phyloP scores from a whole-genome alignment of 2,888 invertebrate species.

The Drosophila prolongata region DNA sequence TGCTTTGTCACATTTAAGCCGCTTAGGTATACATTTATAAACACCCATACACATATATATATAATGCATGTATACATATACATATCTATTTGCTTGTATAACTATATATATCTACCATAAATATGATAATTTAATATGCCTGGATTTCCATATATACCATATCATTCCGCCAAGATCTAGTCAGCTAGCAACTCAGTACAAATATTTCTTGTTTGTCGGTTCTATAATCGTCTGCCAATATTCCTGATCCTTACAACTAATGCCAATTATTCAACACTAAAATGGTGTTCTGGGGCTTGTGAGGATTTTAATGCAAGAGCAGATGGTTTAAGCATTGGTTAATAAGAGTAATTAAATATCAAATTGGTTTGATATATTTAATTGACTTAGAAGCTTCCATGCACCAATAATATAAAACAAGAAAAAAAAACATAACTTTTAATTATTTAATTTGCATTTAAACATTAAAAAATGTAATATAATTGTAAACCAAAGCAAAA shows the following conservation, averaged over 20 bases:
- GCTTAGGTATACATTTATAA: conserved; percentile 68
- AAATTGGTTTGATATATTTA: background rate
- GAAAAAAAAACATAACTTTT: too few relatives aligned
- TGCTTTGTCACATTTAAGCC: conserved; percentile 75
- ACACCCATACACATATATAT: conserved; percentile 52
- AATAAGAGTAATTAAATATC: too few relatives aligned
- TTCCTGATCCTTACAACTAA: conserved; percentile 19
- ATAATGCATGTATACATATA: conserved; percentile 57
- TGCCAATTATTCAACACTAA: conserved; percentile 30
- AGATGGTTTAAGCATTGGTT: background rate
- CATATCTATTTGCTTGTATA: conserved; percentile 65
- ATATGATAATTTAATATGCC: conserved; percentile 60
- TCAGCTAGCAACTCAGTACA: conserved; percentile 56
- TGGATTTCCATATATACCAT: conserved; percentile 30
- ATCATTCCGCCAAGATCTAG: conserved; percentile 31
- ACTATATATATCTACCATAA: conserved; percentile 59
- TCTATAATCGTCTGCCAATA: conserved; percentile 5
- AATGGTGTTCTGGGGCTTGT: conserved; percentile 2
- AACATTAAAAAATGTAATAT: too few relatives aligned
- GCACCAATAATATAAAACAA: background rate
- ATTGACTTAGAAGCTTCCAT: background rate
- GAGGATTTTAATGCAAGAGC: background rate
- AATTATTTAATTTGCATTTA: too few relatives aligned
- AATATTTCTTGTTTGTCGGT: conserved; percentile 28
- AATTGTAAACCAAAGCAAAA: too few relatives aligned